Evolutionary conservation across 2,797 vertebrate species (phyloP).

Genomic region (Sphaeramia orbicularis): DNA sequence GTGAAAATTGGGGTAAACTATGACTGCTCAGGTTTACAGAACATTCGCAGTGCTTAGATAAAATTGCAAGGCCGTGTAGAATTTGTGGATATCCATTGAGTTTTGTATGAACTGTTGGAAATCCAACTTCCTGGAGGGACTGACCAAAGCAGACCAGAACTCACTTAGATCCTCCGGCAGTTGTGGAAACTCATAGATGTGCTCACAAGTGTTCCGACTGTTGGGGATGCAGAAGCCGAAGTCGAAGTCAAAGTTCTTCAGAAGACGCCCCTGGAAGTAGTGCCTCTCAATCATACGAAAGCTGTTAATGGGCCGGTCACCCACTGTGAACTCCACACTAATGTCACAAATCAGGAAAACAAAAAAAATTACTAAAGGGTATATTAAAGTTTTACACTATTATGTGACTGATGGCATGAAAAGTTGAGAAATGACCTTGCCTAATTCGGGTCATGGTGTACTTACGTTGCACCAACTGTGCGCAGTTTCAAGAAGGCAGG

Average conservation of each 20-base stretch:
- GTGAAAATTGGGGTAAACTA: too few species aligned
- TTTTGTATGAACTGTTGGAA: too few species aligned
- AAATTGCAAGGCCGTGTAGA: too few species aligned
- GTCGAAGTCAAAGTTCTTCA: conserved; percentile 99
- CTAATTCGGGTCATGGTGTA: conserved; percentile 7
- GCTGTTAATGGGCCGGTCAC: conserved; percentile 93
- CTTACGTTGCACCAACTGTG: conserved; percentile 97
- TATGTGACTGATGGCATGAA: background rate
- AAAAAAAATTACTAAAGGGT: background rate
- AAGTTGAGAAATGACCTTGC: background rate
- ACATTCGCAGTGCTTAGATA: too few species aligned
- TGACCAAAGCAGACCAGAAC: conserved; percentile 65
- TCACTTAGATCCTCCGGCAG: conserved; percentile 96
- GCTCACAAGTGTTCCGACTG: conserved; percentile 98
- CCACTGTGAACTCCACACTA: conserved; percentile 98
- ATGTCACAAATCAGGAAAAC: conserved; percentile 15
- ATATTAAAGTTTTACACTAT: too few species aligned
- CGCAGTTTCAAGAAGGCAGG: conserved; percentile 95
- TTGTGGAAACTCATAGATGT: conserved; percentile 99
- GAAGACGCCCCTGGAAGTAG: conserved; percentile 95
- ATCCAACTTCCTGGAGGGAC: too few species aligned
- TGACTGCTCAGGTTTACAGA: too few species aligned
- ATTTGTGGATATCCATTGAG: too few species aligned
- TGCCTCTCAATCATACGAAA: conserved; percentile 99
- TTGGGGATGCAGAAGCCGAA: conserved; percentile 99